phyloP scores from a whole-genome alignment of 2,113 vertebrate genomes.

The Saimiri boliviensis region DNA sequence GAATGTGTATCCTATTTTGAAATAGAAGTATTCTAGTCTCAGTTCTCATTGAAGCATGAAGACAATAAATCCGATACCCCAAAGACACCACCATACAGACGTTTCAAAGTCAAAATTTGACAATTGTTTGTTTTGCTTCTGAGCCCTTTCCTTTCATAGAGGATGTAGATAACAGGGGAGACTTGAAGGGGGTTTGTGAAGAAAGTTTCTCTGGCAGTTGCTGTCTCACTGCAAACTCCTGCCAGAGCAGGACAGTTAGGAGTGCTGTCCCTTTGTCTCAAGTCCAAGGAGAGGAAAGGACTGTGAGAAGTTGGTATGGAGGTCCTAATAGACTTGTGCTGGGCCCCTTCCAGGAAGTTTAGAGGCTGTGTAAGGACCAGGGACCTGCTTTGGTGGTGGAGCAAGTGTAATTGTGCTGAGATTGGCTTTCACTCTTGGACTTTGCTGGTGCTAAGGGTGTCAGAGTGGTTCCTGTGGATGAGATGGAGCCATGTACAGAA shows the following conservation, averaged over 20 bases:
- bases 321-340: neutral
- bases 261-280: neutral
- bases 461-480: neutral
- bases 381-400: neutral
- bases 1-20: neutral
- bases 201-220: neutral
- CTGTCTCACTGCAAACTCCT: neutral
- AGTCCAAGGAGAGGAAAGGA: neutral
- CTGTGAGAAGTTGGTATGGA: neutral
- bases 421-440: neutral
- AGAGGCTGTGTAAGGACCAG: neutral
- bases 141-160: neutral
- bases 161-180: neutral
- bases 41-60: slow-evolving; percentile 40
- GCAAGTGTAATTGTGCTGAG: neutral
- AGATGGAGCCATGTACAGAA: neutral
- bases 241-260: neutral
- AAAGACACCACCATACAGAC: neutral
- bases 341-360: neutral
- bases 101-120: slow-evolving; percentile 37
- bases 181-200: neutral
- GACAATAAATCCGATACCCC: neutral
- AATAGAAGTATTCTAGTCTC: neutral
- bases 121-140: neutral
- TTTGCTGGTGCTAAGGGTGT: neutral